phyloP scores from a whole-genome alignment of 2,888 invertebrate genomes.

The Erebia ligea region DNA sequence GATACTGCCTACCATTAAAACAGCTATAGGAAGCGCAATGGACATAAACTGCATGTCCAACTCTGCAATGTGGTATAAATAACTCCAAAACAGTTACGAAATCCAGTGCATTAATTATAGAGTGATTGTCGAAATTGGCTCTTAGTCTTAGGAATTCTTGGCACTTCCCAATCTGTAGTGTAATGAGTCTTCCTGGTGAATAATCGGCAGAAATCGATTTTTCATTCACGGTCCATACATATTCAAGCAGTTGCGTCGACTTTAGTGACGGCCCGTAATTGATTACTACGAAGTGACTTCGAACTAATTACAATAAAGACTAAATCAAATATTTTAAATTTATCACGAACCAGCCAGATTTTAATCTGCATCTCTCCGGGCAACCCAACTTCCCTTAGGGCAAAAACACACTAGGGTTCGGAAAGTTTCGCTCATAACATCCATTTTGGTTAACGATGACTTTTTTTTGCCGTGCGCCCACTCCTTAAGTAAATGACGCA shows the following conservation, averaged over 20 bases:
- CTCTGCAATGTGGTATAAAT: constrained; percentile 3
- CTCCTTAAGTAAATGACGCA: too few species aligned
- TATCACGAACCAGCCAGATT: too few species aligned
- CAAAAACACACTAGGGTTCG: too few species aligned
- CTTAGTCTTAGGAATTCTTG: constrained; percentile 11
- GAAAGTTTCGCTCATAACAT: too few species aligned
- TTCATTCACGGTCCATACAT: constrained; percentile 41
- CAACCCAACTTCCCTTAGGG: too few species aligned
- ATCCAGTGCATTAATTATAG: constrained; percentile 16
- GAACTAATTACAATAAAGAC: not conserved
- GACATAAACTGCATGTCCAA: not conserved
- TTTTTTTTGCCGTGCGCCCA: too few species aligned
- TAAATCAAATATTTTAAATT: not conserved
- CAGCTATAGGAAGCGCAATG: not conserved
- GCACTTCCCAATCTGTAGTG: constrained; percentile 17
- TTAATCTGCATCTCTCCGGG: too few species aligned
- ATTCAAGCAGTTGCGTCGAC: constrained; percentile 39
- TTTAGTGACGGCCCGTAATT: constrained; percentile 33
- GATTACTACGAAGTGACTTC: constrained; percentile 28
- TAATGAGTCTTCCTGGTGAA: constrained; percentile 38
- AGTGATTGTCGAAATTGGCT: constrained; percentile 10
- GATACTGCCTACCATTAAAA: not conserved
- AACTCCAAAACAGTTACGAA: constrained; percentile 1
- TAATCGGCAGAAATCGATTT: constrained; percentile 41
- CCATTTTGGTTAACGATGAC: too few species aligned